Percentiles rank a stretch among this genome's conserved stretches.
phyloP scores from a whole-genome alignment of 2,888 invertebrate genomes.

The Gisinianus flammeolus region DNA sequence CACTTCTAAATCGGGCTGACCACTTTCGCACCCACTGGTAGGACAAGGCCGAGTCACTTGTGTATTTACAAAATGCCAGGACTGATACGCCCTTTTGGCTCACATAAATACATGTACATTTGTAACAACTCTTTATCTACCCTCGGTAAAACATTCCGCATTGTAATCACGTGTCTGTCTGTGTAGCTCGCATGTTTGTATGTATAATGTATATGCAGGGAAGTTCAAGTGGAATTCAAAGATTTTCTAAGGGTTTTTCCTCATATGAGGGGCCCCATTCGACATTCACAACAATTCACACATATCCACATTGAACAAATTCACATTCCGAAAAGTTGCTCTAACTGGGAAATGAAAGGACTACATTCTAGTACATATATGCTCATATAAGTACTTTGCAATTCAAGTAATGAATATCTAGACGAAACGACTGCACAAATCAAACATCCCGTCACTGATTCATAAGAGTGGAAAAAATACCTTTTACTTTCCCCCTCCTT shows the following conservation, averaged over 20 bases:
- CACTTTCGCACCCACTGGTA: too few relatives aligned
- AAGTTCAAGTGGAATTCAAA: neutral
- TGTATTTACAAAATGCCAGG: too few relatives aligned
- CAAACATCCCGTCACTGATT: neutral
- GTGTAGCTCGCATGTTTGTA: neutral
- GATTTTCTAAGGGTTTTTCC: neutral
- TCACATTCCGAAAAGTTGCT: too few relatives aligned
- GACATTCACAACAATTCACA: neutral
- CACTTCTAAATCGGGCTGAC: too few relatives aligned
- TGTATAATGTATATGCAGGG: neutral
- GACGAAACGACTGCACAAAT: neutral
- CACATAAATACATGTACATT: too few relatives aligned
- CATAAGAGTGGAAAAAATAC: neutral
- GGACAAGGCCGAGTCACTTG: too few relatives aligned
- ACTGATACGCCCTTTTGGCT: too few relatives aligned
- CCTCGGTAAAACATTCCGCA: too few relatives aligned
- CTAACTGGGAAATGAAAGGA: neutral
- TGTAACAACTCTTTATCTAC: neutral
- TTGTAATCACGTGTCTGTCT: neutral
- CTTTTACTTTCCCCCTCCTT: neutral
- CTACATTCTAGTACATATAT: neutral
- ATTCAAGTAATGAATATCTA: neutral
- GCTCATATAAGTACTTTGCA: neutral
- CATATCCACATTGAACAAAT: neutral
- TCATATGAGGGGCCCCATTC: neutral